These are phyloP conservation scores for Coreoperca whiteheadi DNA, from an alignment of 2,113 vertebrate species.

Conservation along the genomic window DNA sequence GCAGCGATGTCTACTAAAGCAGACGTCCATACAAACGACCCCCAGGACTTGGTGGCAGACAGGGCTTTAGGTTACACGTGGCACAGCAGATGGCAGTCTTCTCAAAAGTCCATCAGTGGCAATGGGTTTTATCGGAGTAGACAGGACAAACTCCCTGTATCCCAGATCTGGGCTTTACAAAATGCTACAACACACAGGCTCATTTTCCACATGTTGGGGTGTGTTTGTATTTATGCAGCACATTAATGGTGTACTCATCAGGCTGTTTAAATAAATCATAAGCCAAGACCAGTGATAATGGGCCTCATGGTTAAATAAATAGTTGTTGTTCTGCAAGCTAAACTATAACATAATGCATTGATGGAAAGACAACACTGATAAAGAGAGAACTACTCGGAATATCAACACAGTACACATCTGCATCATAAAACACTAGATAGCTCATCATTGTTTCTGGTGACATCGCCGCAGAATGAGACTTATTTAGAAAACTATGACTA, in stretches of 20 bases:
- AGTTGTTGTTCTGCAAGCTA: constrained; percentile 41
- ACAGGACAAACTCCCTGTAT: constrained; percentile 62
- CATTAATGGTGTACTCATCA: constrained; percentile 64
- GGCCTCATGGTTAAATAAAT: constrained; percentile 61
- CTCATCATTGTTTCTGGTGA: constrained; percentile 66
- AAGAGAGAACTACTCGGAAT: not conserved
- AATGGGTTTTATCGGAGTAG: constrained; percentile 66
- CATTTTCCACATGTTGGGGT: constrained; percentile 51
- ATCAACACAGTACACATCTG: constrained; percentile 31
- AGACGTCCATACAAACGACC: constrained; percentile 80
- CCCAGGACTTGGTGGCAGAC: constrained; percentile 74
- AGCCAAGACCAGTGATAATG: constrained; percentile 59
- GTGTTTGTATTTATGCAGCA: constrained; percentile 51
- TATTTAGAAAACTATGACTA: constrained; percentile 79
- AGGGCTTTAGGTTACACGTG: constrained; percentile 68
- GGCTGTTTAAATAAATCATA: constrained; percentile 73
- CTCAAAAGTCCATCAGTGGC: constrained; percentile 76
- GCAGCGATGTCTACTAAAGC: constrained; percentile 75
- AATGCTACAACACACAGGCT: constrained; percentile 45
- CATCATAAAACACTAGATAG: constrained; percentile 57
- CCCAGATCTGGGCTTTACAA: constrained; percentile 63
- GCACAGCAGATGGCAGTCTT: constrained; percentile 82
- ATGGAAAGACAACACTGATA: constrained; percentile 16
- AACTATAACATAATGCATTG: constrained; percentile 27
- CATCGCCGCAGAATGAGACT: constrained; percentile 70